These are phyloP conservation scores for Turritopsis dohrnii DNA, from an alignment of 30 jellyfish, hydroid and myxozoan genomes.

Conservation along the genomic window DNA sequence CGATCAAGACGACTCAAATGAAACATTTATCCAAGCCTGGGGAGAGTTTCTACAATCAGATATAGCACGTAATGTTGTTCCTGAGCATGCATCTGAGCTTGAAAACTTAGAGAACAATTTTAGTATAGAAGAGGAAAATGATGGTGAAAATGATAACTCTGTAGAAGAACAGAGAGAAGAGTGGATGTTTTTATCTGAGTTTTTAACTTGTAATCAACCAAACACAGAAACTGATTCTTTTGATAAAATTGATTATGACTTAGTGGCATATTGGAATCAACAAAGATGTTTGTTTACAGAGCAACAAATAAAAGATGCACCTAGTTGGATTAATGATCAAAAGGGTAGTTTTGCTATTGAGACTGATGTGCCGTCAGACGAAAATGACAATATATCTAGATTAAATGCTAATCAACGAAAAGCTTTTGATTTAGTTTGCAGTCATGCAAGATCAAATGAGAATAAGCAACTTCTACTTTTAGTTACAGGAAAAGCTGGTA, in stretches of 20 bases:
- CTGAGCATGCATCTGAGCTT: constrained; percentile 17
- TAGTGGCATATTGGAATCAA: constrained; percentile 13
- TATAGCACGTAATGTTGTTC: constrained; percentile 17
- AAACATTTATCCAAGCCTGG: constrained; percentile 29
- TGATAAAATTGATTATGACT: background rate
- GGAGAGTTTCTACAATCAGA: constrained; percentile 28
- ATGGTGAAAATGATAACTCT: constrained; percentile 2
- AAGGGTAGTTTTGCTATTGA: background rate
- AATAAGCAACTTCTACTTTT: constrained; percentile 14
- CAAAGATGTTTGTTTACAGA: constrained; percentile 19
- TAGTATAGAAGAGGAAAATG: constrained; percentile 6
- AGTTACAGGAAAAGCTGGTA: constrained; percentile 26
- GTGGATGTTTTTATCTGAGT: constrained; percentile 51
- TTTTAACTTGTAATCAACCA: constrained; percentile 5
- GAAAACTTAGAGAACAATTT: constrained; percentile 31
- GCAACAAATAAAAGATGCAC: constrained; percentile 10
- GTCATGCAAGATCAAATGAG: background rate
- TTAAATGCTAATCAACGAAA: constrained; percentile 20
- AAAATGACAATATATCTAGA: background rate
- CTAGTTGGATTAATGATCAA: constrained; percentile 34
- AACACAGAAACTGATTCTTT: background rate
- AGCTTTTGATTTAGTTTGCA: constrained; percentile 15
- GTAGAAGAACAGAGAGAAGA: constrained; percentile 32
- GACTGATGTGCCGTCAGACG: background rate
- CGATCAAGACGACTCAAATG: constrained; percentile 30